phyloP scores from a whole-genome alignment of 2,113 vertebrate species.

The Leuciscus idus region DNA sequence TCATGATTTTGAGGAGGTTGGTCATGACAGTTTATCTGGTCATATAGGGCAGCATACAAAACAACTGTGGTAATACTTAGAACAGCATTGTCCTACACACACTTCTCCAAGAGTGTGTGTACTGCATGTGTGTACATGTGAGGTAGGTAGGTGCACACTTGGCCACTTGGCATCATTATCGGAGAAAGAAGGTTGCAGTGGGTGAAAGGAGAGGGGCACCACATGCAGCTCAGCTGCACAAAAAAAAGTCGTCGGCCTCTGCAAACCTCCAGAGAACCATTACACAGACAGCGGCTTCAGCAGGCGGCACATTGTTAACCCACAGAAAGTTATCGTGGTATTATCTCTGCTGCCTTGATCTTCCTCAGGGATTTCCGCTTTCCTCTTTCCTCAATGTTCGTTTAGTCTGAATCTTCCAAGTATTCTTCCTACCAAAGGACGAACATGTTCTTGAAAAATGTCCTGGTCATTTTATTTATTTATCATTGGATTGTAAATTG shows the following conservation, averaged over 20 bases:
- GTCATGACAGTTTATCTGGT: conserved; percentile 42
- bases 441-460: conserved; percentile 53
- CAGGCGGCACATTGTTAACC: conserved; percentile 68
- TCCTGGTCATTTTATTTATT: conserved; percentile 11
- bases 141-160: background rate
- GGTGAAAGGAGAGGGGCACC: conserved; percentile 70
- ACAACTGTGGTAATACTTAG: background rate
- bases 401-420: conserved; percentile 58
- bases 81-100: background rate
- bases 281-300: conserved; percentile 70
- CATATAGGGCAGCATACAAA: conserved; percentile 6
- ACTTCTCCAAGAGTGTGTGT: background rate
- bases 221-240: conserved; percentile 64
- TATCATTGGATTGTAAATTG: background rate
- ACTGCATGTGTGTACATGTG: background rate
- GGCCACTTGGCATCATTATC: conserved; percentile 74
- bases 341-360: conserved; percentile 71
- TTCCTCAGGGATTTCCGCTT: conserved; percentile 70
- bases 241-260: conserved; percentile 25
- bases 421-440: conserved; percentile 23
- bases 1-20: conserved; percentile 1
- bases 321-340: conserved; percentile 70
- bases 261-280: conserved; percentile 74
- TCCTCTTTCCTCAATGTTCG: conserved; percentile 42
- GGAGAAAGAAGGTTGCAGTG: conserved; percentile 68